Evolutionary conservation across 2,797 vertebrate genomes (phyloP), one percentile per base, ranked within the genome.

Genomic region (Poecile montanus): DNA sequence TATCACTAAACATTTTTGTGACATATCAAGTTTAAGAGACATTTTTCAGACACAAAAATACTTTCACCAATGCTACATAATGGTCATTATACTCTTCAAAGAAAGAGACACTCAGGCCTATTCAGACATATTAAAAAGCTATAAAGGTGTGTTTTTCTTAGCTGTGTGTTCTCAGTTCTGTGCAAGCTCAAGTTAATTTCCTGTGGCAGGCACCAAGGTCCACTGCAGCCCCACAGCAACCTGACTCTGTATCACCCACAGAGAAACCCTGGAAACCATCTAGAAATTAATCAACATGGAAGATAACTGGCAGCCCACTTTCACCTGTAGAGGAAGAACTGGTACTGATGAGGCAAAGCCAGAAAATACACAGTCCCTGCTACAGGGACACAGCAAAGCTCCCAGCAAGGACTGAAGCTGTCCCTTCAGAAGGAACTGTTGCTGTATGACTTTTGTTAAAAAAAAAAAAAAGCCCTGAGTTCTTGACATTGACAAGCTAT

Each of bases 221-320:
- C n/a, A 61, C 57, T 17, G 30, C 30, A 68, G 88, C 2, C 11
- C 44, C 67, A 36, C 0, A 51, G 42, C 56, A 77, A 72, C 54
- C 1, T 13, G 18, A 45, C 17, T 47, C 40, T 23, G 1, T 1
- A 1, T 45, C 26, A 62, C 12, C 21, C 45, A 60, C 0, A 4
- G 9, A 74, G 30, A 79, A 89, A 44, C 45, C 18, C n/a, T 27
- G n/a, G 10, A 72, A 72, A 78, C 30, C 17, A 77, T 38, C n/a
- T 44, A 72, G 29, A 63, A 90, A 78, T 56, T 26, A 27, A 60
- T 50, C 32, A 47, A 45, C 2, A 1, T 1, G 26, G 26, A 89
- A 80, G 45, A 53, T 3, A 58, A 8, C 0, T 38, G 19, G 40
- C 51, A 77, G 56, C 20, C 26, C 34, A n/a, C 29, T 82, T 83